These are phyloP conservation scores for Muscicapa adusta DNA, from an alignment of 2,113 vertebrate genomes.

Conservation along the genomic window DNA sequence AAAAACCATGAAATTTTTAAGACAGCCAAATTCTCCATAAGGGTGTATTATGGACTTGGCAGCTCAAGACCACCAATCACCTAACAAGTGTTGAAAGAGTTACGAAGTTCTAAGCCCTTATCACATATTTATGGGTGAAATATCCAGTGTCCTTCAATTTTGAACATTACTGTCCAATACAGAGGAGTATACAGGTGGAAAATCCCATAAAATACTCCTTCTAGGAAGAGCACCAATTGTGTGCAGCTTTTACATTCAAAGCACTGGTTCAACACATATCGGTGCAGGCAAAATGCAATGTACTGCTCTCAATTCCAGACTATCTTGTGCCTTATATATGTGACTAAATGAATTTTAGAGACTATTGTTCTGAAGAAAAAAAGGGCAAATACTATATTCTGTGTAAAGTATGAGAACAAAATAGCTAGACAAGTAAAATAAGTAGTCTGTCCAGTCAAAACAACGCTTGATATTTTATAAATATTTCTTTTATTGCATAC, in stretches of 20 bases:
- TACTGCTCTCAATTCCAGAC: background rate
- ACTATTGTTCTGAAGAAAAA: background rate
- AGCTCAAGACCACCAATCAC: background rate
- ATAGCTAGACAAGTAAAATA: slow-evolving; percentile 1
- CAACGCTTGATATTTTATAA: slow-evolving; percentile 1
- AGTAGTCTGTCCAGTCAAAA: slow-evolving; percentile 38
- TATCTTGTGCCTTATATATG: background rate
- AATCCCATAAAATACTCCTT: background rate
- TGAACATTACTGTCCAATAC: background rate
- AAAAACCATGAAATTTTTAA: background rate
- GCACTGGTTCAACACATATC: background rate
- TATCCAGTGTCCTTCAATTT: background rate
- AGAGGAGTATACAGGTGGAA: background rate
- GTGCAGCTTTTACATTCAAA: background rate
- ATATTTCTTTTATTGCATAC: background rate
- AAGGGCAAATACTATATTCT: background rate
- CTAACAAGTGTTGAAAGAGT: background rate
- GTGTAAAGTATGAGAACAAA: background rate
- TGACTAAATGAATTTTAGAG: background rate
- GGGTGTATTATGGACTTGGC: background rate
- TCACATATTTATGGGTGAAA: background rate
- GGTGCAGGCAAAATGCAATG: background rate
- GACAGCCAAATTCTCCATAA: background rate
- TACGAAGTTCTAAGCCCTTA: background rate
- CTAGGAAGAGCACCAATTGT: background rate